These are phyloP conservation scores for Pelosia muscerda DNA, from an alignment of 2,888 invertebrate species.

Conservation along the genomic window DNA sequence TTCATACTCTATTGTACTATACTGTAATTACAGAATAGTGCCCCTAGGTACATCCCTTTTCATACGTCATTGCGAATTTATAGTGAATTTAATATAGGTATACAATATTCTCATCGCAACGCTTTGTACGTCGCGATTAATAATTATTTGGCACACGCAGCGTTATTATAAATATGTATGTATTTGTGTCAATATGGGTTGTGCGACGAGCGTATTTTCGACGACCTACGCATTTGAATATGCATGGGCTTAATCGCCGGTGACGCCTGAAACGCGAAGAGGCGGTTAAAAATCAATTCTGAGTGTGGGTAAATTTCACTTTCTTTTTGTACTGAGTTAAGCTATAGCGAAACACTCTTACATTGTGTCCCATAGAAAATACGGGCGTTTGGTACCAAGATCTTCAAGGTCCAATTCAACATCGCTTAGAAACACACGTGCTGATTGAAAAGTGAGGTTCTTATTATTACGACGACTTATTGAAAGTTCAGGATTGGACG, in stretches of 20 bases:
- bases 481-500: too few species aligned
- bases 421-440: too few species aligned
- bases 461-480: too few species aligned
- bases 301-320: background rate
- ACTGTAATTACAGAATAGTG: too few species aligned
- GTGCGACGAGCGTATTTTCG: conserved; percentile 6
- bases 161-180: conserved; percentile 1
- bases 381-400: background rate
- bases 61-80: too few species aligned
- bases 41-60: too few species aligned
- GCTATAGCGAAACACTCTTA: background rate
- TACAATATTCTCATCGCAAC: background rate
- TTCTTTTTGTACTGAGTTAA: background rate
- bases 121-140: conserved; percentile 1
- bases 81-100: too few species aligned
- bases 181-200: conserved; percentile 3
- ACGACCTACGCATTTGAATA: conserved; percentile 12
- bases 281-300: conserved; percentile 8
- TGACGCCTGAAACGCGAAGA: background rate
- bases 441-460: too few species aligned
- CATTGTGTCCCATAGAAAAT: too few species aligned
- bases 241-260: conserved; percentile 15
- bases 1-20: too few species aligned
- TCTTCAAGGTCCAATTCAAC: background rate
- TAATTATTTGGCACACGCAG: background rate